phyloP scores from a whole-genome alignment of 1,140 invertebrate genomes.

The Papilio helenus region DNA sequence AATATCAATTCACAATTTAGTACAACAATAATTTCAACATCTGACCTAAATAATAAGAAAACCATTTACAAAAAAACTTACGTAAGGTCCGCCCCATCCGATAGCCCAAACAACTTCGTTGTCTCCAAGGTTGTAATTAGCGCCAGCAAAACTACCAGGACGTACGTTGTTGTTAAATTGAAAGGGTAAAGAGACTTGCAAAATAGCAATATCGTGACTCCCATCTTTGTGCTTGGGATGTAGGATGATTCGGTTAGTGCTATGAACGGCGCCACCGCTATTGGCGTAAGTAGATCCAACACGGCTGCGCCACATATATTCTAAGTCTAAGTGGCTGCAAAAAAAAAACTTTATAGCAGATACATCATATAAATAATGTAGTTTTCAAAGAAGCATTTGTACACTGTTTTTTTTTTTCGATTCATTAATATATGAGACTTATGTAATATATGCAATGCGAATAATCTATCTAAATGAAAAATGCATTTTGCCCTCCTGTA shows the following conservation, averaged over 20 bases:
- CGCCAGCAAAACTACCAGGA: constrained; percentile 42
- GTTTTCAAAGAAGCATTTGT: no score
- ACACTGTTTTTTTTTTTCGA: no score
- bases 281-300: constrained; percentile 49
- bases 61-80: constrained; percentile 46
- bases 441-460: no score
- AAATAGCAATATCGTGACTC: constrained; percentile 84
- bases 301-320: constrained; percentile 42
- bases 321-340: no score
- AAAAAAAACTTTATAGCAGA: no score
- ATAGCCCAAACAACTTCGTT: constrained; percentile 46
- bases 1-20: no score
- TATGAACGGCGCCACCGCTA: constrained; percentile 47
- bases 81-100: constrained; percentile 51
- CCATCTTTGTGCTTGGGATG: constrained; percentile 83
- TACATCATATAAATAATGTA: no score
- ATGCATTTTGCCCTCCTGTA: no score
- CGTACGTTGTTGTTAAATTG: constrained; percentile 35
- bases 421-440: no score
- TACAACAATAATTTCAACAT: no score
- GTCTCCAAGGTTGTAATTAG: constrained; percentile 49
- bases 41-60: not conserved
- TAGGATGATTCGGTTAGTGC: constrained; percentile 44
- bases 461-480: no score
- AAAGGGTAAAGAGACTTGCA: constrained; percentile 28